Conservation (phyloP, 2,888 invertebrate genomes). For the Alloscopus bannaensis region DNA sequence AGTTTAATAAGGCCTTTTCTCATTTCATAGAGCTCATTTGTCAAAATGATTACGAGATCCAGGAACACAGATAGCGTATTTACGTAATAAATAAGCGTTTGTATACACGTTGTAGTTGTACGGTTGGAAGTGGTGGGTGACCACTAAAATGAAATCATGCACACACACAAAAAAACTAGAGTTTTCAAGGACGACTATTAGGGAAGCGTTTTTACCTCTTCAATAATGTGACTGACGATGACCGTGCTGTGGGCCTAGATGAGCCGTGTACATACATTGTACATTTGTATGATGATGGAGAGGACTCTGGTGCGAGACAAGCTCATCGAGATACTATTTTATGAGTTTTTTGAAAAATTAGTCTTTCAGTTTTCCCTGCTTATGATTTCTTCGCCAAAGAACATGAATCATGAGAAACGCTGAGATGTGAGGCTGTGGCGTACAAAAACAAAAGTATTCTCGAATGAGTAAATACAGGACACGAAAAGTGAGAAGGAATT, state of each 20-base stretch:
- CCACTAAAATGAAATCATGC: conserved; percentile 48
- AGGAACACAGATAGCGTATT: conserved; percentile 13
- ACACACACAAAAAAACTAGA: conserved; percentile 68
- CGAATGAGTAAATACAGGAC: too few species aligned
- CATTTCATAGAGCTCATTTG: conserved; percentile 68
- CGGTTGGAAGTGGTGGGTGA: too few species aligned
- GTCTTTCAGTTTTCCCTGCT: conserved; percentile 8
- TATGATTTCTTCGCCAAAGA: too few species aligned
- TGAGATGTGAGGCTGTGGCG: too few species aligned
- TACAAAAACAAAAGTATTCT: too few species aligned
- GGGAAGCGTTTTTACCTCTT: too few species aligned
- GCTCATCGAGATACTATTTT: conserved; percentile 10
- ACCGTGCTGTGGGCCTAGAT: conserved; percentile 5
- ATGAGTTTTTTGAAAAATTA: conserved; percentile 40
- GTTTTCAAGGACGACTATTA: conserved; percentile 72
- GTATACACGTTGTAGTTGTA: conserved; percentile 5
- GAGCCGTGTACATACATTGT: too few species aligned
- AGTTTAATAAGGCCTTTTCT: conserved; percentile 52
- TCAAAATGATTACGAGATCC: conserved; percentile 59
- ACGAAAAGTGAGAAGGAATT: too few species aligned
- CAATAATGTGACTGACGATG: too few species aligned
- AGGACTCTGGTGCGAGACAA: conserved; percentile 13
- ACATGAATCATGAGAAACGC: too few species aligned
- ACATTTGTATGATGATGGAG: not conserved
- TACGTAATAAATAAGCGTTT: conserved; percentile 11